Percentiles rank a stretch among this genome's conserved stretches.
Conservation (phyloP, 2,797 vertebrate genomes). For the Ctenochaetus hawaiiensis region DNA sequence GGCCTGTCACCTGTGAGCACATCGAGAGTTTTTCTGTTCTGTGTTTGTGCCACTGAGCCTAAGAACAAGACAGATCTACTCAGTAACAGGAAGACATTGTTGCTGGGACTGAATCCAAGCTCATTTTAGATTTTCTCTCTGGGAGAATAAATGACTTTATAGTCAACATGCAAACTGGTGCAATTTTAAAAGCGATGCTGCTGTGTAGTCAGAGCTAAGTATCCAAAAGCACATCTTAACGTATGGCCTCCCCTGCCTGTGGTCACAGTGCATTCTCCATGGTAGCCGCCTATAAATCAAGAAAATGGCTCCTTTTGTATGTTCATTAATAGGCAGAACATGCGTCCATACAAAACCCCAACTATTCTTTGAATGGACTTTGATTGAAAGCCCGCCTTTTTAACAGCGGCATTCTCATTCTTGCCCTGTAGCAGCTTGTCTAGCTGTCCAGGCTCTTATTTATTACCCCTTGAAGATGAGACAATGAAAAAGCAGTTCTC, state of each 20-base stretch:
- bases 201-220: constrained; percentile 15
- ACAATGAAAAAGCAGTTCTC: constrained; percentile 90
- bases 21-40: not conserved
- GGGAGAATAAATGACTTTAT: constrained; percentile 20
- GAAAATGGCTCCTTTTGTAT: constrained; percentile 93
- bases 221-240: constrained; percentile 44
- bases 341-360: constrained; percentile 94
- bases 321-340: constrained; percentile 97
- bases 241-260: constrained; percentile 75
- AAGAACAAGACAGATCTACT: constrained; percentile 13
- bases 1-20: constrained; percentile 34
- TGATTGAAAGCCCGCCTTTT: constrained; percentile 94
- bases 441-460: constrained; percentile 91
- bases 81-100: constrained; percentile 14
- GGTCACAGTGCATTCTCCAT: constrained; percentile 88
- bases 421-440: constrained; percentile 94
- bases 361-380: constrained; percentile 95
- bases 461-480: constrained; percentile 93
- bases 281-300: constrained; percentile 92
- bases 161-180: constrained; percentile 3
- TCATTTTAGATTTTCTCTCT: constrained; percentile 32
- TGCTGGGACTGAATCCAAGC: constrained; percentile 37
- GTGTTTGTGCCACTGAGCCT: constrained; percentile 23
- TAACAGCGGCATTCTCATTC: constrained; percentile 92
- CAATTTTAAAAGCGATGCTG: not conserved